Base-by-base conservation (phyloP, 2,797 vertebrate species). In the Philypnodon macrostomus region DNA sequence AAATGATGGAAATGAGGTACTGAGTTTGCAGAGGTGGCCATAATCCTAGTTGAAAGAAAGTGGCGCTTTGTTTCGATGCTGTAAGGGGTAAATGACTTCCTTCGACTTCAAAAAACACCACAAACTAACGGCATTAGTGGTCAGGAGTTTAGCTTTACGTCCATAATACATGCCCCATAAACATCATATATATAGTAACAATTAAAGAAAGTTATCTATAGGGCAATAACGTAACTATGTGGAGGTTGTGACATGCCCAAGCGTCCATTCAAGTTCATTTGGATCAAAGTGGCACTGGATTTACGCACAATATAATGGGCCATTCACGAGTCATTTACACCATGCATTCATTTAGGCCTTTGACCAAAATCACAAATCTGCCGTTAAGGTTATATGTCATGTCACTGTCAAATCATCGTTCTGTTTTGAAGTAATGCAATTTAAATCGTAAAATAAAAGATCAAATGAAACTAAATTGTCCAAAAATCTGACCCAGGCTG, bases 21-120 rank as follows among this genome's bases (percentile, higher is more conserved):
- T 50, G 52, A 84, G 89, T 92, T 94, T 92, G 86, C 90, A 77
- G 85, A 91, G 88, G 89, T 88, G 88, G 75, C 36, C 59, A 75
- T 89, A 90, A 91, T 86, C 84, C 78, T 0, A 58, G 75, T 81
- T 89, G 77, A 88, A 89, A 81, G 84, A 78, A 64, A 59, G 63
- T 34, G 52, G 17, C 63, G 53, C 77, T 75, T 86, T 87, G 76
- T 82, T 21, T 56, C 33, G 72, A 55, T 62, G 52, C 59, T 48
- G 75, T 63, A 31, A 69, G 79, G 81, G 81, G 77, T 47, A 63
- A 77, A 84, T 76, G 64, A 77, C 69, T 74, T 57, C 27, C 71
- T 67, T 77, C 31, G 73, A 67, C 75, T 77, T 63, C 66, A 63
- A 55, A 53, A 51, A 55, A 7, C 5, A 11, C 13, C 19, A 40